These are phyloP conservation scores for Prosapia bicincta DNA, from an alignment of 2,888 invertebrate species.

Conservation along the genomic window DNA sequence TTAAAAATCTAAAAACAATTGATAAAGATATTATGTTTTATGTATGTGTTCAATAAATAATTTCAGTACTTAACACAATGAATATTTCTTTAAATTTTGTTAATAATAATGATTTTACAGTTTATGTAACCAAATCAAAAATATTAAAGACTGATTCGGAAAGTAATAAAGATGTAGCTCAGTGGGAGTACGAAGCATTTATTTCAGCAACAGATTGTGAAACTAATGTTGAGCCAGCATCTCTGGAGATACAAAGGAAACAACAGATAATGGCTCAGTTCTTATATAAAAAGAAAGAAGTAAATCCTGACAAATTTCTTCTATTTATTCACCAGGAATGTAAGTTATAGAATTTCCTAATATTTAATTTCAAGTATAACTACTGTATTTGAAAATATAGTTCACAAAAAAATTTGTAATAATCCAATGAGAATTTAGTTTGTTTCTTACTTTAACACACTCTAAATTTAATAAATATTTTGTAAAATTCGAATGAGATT, in stretches of 20 bases:
- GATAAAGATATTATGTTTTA: too few species aligned
- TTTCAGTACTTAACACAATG: too few species aligned
- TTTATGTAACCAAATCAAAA: constrained; percentile 58
- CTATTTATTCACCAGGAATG: constrained; percentile 75
- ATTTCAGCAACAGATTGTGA: constrained; percentile 30
- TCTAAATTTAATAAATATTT: too few species aligned
- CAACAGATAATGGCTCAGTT: constrained; percentile 80
- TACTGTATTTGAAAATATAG: too few species aligned
- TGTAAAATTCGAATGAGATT: too few species aligned
- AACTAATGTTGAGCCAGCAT: constrained; percentile 43
- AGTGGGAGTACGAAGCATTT: constrained; percentile 27
- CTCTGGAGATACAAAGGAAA: constrained; percentile 54
- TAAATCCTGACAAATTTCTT: constrained; percentile 59
- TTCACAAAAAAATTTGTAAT: too few species aligned
- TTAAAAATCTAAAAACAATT: too few species aligned
- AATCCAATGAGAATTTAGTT: too few species aligned
- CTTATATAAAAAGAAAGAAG: constrained; percentile 57
- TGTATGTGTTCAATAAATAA: too few species aligned
- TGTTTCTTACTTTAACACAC: too few species aligned
- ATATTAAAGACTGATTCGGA: constrained; percentile 41
- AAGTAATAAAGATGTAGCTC: constrained; percentile 44
- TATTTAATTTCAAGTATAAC: too few species aligned
- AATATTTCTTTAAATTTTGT: constrained; percentile 13
- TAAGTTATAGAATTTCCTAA: constrained; percentile 48
- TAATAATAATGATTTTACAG: too few species aligned